These are phyloP conservation scores for Callipepla californica DNA, from an alignment of 2,113 vertebrate genomes.

Conservation along the genomic window DNA sequence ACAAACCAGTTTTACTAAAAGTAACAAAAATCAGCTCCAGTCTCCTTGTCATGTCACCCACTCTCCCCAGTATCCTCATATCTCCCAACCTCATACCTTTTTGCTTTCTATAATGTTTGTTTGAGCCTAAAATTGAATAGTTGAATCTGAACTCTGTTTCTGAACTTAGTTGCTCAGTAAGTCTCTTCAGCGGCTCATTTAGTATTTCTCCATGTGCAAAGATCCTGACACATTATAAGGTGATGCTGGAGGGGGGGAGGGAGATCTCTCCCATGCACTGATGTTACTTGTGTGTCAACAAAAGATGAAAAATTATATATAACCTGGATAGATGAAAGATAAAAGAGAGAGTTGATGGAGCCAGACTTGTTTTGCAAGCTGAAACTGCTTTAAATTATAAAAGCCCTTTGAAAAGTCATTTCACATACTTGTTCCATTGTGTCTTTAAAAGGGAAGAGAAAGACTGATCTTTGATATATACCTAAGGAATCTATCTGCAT, in stretches of 20 bases:
- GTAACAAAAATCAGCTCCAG: background rate
- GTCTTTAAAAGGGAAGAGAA: background rate
- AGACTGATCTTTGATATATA: background rate
- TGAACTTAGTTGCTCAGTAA: slow-evolving; percentile 10
- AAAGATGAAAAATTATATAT: background rate
- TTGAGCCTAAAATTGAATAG: background rate
- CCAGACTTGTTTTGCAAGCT: background rate
- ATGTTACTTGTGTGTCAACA: background rate
- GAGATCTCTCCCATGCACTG: background rate
- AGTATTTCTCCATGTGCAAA: background rate
- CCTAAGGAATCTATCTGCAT: background rate
- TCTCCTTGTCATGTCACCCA: background rate
- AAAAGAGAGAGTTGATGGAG: background rate
- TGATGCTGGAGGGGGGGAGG: background rate
- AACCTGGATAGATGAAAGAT: background rate
- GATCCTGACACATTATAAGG: background rate
- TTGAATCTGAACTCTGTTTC: background rate
- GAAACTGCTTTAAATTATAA: background rate
- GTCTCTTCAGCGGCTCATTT: rapidly evolving
- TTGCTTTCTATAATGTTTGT: background rate
- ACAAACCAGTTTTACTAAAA: background rate
- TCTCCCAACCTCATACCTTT: background rate
- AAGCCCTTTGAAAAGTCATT: background rate
- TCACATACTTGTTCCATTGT: background rate
- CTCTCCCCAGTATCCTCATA: background rate